Evolutionary conservation across 1,140 invertebrate genomes (phyloP).

Genomic region (Bombus difficillimus): DNA sequence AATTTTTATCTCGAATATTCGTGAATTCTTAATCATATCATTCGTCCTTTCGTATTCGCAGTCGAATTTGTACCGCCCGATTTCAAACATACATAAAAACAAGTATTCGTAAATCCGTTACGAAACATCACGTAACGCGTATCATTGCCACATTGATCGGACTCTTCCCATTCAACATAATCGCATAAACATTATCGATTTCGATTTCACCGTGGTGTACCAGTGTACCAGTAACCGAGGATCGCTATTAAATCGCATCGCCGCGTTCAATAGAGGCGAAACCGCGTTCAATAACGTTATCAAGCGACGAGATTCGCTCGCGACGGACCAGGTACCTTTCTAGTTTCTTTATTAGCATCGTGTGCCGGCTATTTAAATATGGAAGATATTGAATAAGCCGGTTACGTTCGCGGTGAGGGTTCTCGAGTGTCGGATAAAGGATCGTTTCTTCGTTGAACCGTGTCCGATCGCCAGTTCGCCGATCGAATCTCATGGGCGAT

Average conservation of each 20-base stretch:
- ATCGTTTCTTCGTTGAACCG: constrained; percentile 61
- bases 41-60: too few species aligned
- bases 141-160: not conserved
- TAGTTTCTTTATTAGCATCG: constrained; percentile 35
- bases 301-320: not conserved
- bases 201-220: not conserved
- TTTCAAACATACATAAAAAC: not conserved
- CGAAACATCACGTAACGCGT: not conserved
- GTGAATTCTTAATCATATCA: too few species aligned
- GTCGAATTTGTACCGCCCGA: not conserved
- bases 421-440: constrained; percentile 49
- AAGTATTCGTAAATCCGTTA: not conserved
- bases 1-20: too few species aligned
- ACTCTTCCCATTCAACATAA: not conserved
- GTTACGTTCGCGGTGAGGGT: constrained; percentile 26
- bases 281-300: not conserved
- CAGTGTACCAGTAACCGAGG: too few species aligned
- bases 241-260: not conserved
- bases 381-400: constrained; percentile 42
- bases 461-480: constrained; percentile 26
- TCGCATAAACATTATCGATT: constrained; percentile 5
- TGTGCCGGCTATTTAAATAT: constrained; percentile 40
- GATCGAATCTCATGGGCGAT: constrained; percentile 52
- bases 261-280: not conserved
- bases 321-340: constrained; percentile 4